These are phyloP conservation scores for Actinemys pallida DNA, from an alignment of 2,113 vertebrate genomes.

Conservation along the genomic window DNA sequence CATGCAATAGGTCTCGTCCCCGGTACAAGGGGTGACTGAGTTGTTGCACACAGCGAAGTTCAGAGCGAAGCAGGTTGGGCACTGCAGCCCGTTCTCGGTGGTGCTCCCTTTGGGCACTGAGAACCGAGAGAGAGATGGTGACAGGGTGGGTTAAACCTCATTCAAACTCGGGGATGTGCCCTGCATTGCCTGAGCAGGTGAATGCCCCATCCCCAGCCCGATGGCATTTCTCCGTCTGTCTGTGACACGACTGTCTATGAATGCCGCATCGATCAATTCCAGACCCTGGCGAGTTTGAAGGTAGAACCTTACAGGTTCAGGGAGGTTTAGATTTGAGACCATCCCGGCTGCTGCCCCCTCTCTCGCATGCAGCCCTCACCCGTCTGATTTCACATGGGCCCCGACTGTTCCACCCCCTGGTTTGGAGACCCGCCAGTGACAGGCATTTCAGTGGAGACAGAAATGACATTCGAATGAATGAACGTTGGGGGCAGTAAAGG, in stretches of 20 bases:
- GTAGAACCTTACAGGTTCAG: neutral
- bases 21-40: neutral
- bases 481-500: neutral
- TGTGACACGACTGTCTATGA: no score
- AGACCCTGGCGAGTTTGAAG: neutral
- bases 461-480: no score
- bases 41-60: neutral
- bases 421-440: neutral
- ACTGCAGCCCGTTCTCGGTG: neutral
- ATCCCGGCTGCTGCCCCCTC: no score
- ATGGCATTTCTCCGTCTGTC: no score
- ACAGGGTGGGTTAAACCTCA: no score
- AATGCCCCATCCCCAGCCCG: no score
- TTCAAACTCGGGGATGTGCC: no score
- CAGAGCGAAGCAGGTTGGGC: neutral
- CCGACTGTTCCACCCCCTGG: no score
- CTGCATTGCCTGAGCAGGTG: no score
- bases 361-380: neutral
- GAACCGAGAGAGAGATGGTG: no score
- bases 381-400: neutral
- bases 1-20: neutral
- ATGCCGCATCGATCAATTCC: no score
- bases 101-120: no score
- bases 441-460: accelerated
- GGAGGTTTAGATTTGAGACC: neutral